Evolutionary conservation across 2,888 invertebrate species (phyloP).

Genomic region (Shargacucullia verbasci): DNA sequence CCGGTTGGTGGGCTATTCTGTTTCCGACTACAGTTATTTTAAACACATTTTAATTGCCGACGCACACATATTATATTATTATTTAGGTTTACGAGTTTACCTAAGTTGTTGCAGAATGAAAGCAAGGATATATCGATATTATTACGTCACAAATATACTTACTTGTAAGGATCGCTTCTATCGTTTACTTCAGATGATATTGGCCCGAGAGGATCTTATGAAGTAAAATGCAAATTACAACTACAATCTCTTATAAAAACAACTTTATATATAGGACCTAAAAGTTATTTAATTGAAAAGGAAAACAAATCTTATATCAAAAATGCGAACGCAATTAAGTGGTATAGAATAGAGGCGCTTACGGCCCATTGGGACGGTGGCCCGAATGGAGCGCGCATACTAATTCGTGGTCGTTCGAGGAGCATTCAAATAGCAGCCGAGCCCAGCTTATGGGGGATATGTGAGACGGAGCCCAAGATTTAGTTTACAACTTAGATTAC

Average conservation of each 20-base stretch:
- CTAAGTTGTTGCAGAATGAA: background rate
- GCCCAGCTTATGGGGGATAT: constrained; percentile 87
- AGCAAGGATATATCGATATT: background rate
- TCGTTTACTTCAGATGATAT: background rate
- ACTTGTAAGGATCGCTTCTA: too few species aligned
- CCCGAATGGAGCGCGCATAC: constrained; percentile 86
- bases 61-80: background rate
- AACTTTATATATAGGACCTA: background rate
- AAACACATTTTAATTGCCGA: constrained; percentile 18
- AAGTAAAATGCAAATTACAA: too few species aligned
- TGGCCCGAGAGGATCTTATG: background rate
- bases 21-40: constrained; percentile 21
- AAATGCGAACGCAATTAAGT: constrained; percentile 46
- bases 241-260: too few species aligned
- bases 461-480: constrained; percentile 86
- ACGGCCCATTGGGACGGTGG: constrained; percentile 77
- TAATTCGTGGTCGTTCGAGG: constrained; percentile 85
- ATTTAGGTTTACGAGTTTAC: background rate
- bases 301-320: constrained; percentile 44
- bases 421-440: constrained; percentile 84
- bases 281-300: constrained; percentile 16
- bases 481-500: constrained; percentile 88
- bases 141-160: too few species aligned
- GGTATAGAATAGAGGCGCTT: constrained; percentile 75
- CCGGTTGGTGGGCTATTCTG: constrained; percentile 78